phyloP scores from a whole-genome alignment of 2,797 vertebrate species.

The Sebastes oblongus region DNA sequence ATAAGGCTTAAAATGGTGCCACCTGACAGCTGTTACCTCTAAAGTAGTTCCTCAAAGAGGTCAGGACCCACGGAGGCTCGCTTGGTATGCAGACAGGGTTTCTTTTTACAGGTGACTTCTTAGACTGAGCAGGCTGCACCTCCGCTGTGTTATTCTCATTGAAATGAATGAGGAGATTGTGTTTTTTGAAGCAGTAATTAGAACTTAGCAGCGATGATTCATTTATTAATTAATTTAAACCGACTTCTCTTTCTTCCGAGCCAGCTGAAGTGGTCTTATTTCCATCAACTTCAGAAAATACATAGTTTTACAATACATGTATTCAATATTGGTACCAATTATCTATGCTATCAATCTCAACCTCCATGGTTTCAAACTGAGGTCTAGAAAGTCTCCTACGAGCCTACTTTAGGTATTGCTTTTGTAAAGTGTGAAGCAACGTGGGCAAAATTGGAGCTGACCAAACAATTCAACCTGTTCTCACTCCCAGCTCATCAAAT shows the following conservation, averaged over 20 bases:
- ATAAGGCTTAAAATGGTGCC: slow-evolving; percentile 8
- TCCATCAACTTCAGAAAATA: not conserved
- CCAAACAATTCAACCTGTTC: fast-evolving
- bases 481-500: too few relatives aligned
- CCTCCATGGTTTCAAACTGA: not conserved
- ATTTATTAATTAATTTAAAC: too few relatives aligned
- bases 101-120: slow-evolving; percentile 12
- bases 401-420: not conserved
- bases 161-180: not conserved
- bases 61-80: slow-evolving; percentile 15
- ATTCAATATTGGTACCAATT: not conserved
- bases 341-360: not conserved
- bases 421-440: not conserved
- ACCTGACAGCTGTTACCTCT: slow-evolving; percentile 28
- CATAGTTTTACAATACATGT: not conserved
- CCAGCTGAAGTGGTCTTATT: not conserved
- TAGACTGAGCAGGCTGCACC: not conserved
- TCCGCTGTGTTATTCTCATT: not conserved
- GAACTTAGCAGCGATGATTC: not conserved
- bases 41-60: slow-evolving; percentile 2
- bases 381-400: not conserved
- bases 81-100: slow-evolving; percentile 11
- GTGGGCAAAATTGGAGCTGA: too few relatives aligned
- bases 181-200: not conserved
- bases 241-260: not conserved